Evolutionary conservation across 2,888 invertebrate genomes (phyloP).

Genomic region (Yponomeuta cagnagella): DNA sequence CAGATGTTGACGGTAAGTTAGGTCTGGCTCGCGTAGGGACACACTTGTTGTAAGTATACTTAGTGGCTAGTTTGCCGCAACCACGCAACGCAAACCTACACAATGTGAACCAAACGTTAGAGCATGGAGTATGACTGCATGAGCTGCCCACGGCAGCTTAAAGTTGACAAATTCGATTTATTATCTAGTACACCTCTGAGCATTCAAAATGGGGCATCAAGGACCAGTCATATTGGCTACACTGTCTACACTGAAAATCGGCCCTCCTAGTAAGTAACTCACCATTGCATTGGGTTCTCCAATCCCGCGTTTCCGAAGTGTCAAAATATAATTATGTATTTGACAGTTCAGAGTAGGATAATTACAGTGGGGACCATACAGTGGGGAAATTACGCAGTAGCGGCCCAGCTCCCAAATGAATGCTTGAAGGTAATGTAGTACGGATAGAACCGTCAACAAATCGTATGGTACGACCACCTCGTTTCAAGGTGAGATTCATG

Average conservation of each 20-base stretch:
- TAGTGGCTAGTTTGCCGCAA: constrained; percentile 17
- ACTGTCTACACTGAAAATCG: too few species aligned
- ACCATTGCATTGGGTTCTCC: too few species aligned
- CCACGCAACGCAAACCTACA: constrained; percentile 8
- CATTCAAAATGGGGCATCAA: not conserved
- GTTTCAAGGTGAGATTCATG: constrained; percentile 38
- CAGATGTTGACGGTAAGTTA: constrained; percentile 76
- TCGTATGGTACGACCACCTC: constrained; percentile 35
- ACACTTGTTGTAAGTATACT: constrained; percentile 43
- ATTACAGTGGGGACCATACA: too few species aligned
- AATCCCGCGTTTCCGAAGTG: too few species aligned
- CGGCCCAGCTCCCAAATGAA: not conserved
- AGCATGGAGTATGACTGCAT: constrained; percentile 25
- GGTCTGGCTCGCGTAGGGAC: constrained; percentile 56
- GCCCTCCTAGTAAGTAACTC: too few species aligned
- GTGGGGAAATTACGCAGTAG: too few species aligned
- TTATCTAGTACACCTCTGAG: not conserved
- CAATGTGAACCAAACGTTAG: constrained; percentile 22
- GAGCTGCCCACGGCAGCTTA: constrained; percentile 8
- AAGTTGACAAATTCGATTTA: not conserved
- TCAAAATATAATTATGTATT: too few species aligned
- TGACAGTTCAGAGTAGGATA: too few species aligned
- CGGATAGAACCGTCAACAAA: constrained; percentile 5
- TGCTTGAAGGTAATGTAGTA: not conserved
- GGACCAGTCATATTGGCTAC: too few species aligned